A percentile compares a stretch with the other conserved stretches of the same genome.
phyloP scores from a whole-genome alignment of 2,888 invertebrate species.

The Elegia similella region DNA sequence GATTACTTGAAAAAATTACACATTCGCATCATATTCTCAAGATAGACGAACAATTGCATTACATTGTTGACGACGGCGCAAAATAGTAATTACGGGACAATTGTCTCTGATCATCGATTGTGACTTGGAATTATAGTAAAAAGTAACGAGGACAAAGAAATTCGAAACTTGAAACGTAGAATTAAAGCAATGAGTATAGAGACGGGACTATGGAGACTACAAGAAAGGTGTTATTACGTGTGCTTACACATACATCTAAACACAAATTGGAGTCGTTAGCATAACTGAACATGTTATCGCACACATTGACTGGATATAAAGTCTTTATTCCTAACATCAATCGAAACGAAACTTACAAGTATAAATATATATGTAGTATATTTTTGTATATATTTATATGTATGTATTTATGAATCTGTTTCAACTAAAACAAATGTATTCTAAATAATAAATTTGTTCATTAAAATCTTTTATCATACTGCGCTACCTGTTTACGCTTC shows the following conservation, averaged over 20 bases:
- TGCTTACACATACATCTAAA: not conserved
- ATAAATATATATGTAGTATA: no score
- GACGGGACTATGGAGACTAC: not conserved
- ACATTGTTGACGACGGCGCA: conserved; percentile 40
- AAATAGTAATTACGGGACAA: conserved; percentile 11
- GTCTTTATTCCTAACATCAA: no score
- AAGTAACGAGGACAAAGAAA: not conserved
- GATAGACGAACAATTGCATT: conserved; percentile 48
- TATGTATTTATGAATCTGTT: no score
- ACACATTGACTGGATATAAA: not conserved
- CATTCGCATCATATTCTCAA: conserved; percentile 42
- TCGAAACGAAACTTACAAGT: no score
- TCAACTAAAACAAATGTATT: no score
- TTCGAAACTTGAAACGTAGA: not conserved
- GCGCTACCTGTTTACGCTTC: no score
- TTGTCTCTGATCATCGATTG: not conserved
- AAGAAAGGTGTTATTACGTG: not conserved
- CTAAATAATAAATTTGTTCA: no score
- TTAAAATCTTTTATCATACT: no score
- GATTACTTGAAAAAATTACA: conserved; percentile 76
- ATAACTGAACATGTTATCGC: not conserved
- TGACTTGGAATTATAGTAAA: not conserved
- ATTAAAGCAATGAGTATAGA: conserved; percentile 10
- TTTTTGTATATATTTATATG: no score
- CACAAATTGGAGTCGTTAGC: not conserved